Evolutionary conservation across 2,797 vertebrate genomes (phyloP), one percentile per base, ranked within the genome.

Genomic region (Enteromius mattozi): DNA sequence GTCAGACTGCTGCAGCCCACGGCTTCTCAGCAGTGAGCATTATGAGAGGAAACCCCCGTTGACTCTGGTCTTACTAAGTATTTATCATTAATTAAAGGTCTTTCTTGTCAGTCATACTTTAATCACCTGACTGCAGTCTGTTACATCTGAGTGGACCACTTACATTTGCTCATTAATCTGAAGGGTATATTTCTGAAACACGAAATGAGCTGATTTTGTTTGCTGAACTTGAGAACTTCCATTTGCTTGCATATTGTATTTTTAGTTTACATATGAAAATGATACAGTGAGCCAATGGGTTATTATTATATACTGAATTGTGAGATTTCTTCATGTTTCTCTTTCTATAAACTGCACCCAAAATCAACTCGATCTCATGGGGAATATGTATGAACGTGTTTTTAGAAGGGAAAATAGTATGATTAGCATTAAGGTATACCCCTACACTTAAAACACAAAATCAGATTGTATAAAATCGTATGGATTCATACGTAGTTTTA

Each of bases 1-100:
- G 59, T 92, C 90, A 92, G 85, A 92, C 92, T 92, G 90, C 87
- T 49, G 37, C 0, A 1, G 40, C 24, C 37, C 76, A 49, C 10
- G 16, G 61, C 45, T 80, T 79, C 30, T 68, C 61, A 66, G 78
- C 17, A 1, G 78, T 47, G 42, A 21, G 80, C 68, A 86, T 81
- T 86, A 88, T 85, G 72, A 74, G 40, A 86, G 24, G 47, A 85
- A 89, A 54, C 84, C 89, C 87, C 88, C 88, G 85, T 71, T 80
- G 78, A 87, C 84, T 51, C 66, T 76, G 72, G 66, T 69, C 56
- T 80, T 75, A 68, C 10, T 68, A 63, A 68, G 63, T 68, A 45
- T 80, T 85, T 85, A 69, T 45, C 12, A 14, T 21, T 80, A n/a
- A 77, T 82, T 83, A 91, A 92, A 92, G 90, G 91, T 83, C 89